Percentiles rank a stretch among this genome's conserved stretches.
These are phyloP conservation scores for Muscidifurax raptorellus DNA, from an alignment of 1,140 invertebrate species.

Conservation along the genomic window DNA sequence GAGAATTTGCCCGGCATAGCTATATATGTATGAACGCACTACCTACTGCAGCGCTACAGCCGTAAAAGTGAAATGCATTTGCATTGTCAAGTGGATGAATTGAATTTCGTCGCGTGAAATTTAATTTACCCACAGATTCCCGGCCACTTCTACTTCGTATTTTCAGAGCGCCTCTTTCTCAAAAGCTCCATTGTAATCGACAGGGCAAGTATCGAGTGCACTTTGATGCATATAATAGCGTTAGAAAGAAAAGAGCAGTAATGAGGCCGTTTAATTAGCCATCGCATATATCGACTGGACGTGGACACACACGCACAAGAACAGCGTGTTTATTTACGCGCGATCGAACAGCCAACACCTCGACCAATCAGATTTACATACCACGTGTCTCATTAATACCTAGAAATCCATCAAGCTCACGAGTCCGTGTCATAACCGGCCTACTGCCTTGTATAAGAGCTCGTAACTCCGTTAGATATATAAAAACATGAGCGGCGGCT, in stretches of 20 bases:
- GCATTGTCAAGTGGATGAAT: not conserved
- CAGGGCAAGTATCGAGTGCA: too few species aligned
- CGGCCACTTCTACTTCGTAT: not conserved
- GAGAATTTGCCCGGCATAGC: not conserved
- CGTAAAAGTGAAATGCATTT: conserved; percentile 35
- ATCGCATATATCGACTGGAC: too few species aligned
- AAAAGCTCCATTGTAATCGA: too few species aligned
- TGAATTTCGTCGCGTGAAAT: conserved; percentile 30
- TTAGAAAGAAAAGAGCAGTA: too few species aligned
- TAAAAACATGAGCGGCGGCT: too few species aligned
- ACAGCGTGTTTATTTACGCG: not conserved
- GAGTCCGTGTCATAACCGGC: not conserved
- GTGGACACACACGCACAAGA: too few species aligned
- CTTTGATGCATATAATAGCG: too few species aligned
- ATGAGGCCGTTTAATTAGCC: too few species aligned
- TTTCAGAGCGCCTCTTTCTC: too few species aligned
- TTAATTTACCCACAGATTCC: conserved; percentile 10
- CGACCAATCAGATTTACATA: not conserved
- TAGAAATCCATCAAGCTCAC: not conserved
- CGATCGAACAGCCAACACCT: not conserved
- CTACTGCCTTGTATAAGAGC: not conserved
- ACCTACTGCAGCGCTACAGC: not conserved
- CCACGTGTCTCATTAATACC: not conserved
- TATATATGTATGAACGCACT: not conserved
- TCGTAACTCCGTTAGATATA: not conserved